phyloP scores from a whole-genome alignment of 2,113 vertebrate species.

The Colistium nudipinnis region DNA sequence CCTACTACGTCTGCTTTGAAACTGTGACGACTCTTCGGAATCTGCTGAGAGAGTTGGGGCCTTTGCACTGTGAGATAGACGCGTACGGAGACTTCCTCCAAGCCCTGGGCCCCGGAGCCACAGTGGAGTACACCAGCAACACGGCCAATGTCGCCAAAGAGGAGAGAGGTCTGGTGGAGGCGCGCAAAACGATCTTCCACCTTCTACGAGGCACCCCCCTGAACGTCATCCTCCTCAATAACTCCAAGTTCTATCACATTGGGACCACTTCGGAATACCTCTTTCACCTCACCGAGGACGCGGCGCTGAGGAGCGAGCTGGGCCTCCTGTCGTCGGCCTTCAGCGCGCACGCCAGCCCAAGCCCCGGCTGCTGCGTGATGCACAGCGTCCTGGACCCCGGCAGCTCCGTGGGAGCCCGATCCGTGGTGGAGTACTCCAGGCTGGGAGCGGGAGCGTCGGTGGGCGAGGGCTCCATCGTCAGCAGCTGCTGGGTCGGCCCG shows the following conservation, averaged over 20 bases:
- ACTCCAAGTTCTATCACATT: conserved; percentile 94
- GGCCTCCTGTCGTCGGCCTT: conserved; percentile 82
- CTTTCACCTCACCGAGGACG: conserved; percentile 85
- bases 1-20: conserved; percentile 87
- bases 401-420: conserved; percentile 78
- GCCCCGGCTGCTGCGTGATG: conserved; percentile 82
- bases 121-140: conserved; percentile 81
- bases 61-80: conserved; percentile 90
- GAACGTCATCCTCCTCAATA: conserved; percentile 89
- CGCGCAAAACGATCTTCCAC: conserved; percentile 85
- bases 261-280: conserved; percentile 91
- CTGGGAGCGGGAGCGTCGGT: conserved; percentile 81
- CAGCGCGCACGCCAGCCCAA: conserved; percentile 66
- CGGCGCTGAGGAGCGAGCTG: conserved; percentile 83
- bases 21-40: conserved; percentile 79
- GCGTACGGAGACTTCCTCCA: conserved; percentile 96
- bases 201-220: conserved; percentile 85
- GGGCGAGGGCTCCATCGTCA: conserved; percentile 85
- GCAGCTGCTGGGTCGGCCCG: conserved; percentile 77
- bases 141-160: conserved; percentile 76
- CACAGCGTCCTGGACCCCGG: conserved; percentile 83
- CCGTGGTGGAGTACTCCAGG: conserved; percentile 89
- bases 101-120: conserved; percentile 87
- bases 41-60: conserved; percentile 81
- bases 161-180: conserved; percentile 72